A percentile compares a stretch with the other conserved stretches of the same genome.
Evolutionary conservation across 92 coral and sea anemone genomes (phyloP).

Genomic region (Phenganax marumi): DNA sequence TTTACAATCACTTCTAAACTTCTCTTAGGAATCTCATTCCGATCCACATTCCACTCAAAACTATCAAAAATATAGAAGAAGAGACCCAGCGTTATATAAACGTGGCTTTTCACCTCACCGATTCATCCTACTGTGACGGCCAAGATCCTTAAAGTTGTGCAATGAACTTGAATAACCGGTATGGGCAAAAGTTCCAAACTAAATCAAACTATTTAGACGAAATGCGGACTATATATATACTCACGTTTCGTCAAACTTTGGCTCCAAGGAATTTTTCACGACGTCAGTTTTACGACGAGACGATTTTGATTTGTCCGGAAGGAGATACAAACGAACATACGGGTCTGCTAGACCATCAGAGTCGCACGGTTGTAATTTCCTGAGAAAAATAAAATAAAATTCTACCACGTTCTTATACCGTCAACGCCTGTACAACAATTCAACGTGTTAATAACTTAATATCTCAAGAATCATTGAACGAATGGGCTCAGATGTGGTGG

Average conservation of each 20-base stretch:
- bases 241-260: conserved; percentile 81
- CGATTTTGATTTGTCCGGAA: conserved; percentile 91
- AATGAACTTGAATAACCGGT: too few species aligned
- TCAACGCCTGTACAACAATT: too few species aligned
- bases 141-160: too few species aligned
- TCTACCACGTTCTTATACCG: too few species aligned
- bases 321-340: conserved; percentile 83
- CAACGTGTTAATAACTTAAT: too few species aligned
- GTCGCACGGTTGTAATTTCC: conserved; percentile 86
- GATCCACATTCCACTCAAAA: conserved; percentile 88
- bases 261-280: conserved; percentile 81
- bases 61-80: conserved; percentile 37
- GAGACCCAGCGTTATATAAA: background rate
- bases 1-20: conserved; percentile 87
- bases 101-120: too few species aligned
- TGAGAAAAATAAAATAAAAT: conserved; percentile 12
- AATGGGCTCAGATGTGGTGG: too few species aligned
- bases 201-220: background rate
- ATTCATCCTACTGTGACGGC: too few species aligned
- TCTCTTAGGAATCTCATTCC: conserved; percentile 72
- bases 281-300: conserved; percentile 87
- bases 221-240: background rate
- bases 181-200: background rate
- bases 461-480: too few species aligned
- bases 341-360: conserved; percentile 99